Conservation (phyloP, 2,797 vertebrate genomes). For the Meda fulgida region DNA sequence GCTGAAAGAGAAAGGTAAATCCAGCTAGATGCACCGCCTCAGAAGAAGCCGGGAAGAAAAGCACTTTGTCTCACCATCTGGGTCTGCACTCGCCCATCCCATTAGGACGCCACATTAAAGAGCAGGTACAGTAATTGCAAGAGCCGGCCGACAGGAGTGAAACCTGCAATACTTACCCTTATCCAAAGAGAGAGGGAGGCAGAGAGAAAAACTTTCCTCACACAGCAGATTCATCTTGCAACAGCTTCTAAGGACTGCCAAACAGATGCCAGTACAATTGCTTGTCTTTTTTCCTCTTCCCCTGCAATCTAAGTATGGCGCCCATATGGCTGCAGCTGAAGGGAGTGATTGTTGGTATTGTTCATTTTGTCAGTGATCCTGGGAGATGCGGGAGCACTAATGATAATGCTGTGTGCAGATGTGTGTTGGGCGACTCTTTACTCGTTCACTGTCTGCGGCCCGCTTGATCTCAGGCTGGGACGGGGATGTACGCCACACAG, state of each 20-base stretch:
- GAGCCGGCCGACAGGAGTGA: constrained; percentile 70
- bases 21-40: constrained; percentile 77
- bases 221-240: constrained; percentile 64
- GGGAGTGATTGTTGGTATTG: constrained; percentile 85
- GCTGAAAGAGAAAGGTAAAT: constrained; percentile 61
- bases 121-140: constrained; percentile 75
- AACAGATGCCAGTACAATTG: constrained; percentile 81
- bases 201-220: constrained; percentile 53
- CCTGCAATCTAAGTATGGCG: constrained; percentile 72
- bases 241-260: constrained; percentile 70
- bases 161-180: constrained; percentile 75
- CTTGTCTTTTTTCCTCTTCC: constrained; percentile 59
- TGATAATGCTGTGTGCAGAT: constrained; percentile 86
- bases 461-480: constrained; percentile 30
- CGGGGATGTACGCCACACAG: background rate
- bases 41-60: constrained; percentile 63
- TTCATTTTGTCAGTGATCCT: constrained; percentile 86
- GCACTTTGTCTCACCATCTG: constrained; percentile 82
- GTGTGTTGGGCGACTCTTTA: constrained; percentile 68
- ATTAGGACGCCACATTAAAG: constrained; percentile 78
- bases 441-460: constrained; percentile 27
- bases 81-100: constrained; percentile 69
- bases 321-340: constrained; percentile 85
- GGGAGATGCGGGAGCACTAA: constrained; percentile 77
- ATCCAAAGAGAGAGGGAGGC: constrained; percentile 61